A percentile compares a stretch with the other conserved stretches of the same genome.
Conservation (phyloP, 1,140 invertebrate species). For the Aphis gossypii region DNA sequence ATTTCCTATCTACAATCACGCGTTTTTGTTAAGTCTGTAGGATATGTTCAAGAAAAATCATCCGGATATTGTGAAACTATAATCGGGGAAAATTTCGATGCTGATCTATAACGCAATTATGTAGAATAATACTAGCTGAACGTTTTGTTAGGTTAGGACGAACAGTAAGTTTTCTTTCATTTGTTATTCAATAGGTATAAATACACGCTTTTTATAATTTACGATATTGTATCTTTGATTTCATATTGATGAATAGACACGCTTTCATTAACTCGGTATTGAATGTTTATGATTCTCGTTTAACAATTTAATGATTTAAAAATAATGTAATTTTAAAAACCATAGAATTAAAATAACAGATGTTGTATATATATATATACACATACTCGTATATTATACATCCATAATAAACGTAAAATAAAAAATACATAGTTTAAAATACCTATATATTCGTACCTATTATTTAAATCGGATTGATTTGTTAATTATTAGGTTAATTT, state of each 20-base stretch:
- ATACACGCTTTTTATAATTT: not conserved
- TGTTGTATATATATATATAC: no score
- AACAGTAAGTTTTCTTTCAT: not conserved
- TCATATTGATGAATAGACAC: not conserved
- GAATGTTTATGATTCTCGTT: not conserved
- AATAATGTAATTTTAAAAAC: not conserved
- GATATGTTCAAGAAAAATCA: not conserved
- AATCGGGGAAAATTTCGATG: not conserved
- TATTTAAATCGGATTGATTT: not conserved
- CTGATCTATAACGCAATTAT: not conserved
- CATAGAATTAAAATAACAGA: no score
- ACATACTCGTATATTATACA: no score
- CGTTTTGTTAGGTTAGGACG: not conserved
- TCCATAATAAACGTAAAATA: no score
- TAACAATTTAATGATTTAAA: not conserved
- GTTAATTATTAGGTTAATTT: not conserved
- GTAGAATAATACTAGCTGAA: not conserved
- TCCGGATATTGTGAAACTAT: constrained; percentile 20
- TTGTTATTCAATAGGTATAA: not conserved
- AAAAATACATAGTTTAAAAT: no score
- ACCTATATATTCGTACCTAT: not conserved
- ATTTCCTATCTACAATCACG: not conserved
- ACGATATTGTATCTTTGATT: not conserved
- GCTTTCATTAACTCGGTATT: not conserved
- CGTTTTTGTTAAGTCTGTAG: not conserved